Conservation (phyloP, 2,888 invertebrate species). For the Andrena dorsata region DNA sequence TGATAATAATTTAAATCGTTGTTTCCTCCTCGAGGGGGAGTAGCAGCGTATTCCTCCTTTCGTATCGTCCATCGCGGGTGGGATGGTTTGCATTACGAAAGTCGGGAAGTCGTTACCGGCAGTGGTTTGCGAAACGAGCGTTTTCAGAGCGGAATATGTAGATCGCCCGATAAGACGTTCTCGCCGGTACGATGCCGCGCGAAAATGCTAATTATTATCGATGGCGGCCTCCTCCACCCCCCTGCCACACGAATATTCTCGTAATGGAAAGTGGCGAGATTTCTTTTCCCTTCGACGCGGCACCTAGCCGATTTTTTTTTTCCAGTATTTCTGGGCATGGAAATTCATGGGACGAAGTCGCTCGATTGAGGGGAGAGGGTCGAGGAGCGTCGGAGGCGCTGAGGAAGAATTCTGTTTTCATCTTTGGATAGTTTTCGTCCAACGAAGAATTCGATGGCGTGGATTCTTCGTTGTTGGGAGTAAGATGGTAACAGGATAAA, state of each 20-base stretch:
- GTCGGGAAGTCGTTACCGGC: conserved; percentile 54
- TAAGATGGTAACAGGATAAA: neutral
- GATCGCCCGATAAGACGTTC: conserved; percentile 38
- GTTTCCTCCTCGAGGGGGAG: neutral
- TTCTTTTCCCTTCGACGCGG: too few relatives aligned
- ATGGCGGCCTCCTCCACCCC: neutral
- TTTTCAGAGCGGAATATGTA: conserved; percentile 53
- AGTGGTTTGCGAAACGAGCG: conserved; percentile 21
- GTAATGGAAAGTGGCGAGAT: too few relatives aligned
- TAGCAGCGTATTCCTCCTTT: neutral
- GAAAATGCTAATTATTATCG: conserved; percentile 45
- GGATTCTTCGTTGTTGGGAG: neutral
- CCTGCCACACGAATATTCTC: neutral
- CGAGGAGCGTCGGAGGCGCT: neutral
- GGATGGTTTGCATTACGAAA: conserved; percentile 37
- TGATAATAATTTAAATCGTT: conserved; percentile 47
- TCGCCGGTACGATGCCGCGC: conserved; percentile 12
- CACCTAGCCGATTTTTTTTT: too few relatives aligned
- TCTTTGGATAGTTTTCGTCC: neutral
- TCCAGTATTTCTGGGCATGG: too few relatives aligned
- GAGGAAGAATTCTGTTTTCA: neutral
- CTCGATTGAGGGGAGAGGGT: neutral
- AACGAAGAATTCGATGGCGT: neutral
- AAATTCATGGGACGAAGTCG: too few relatives aligned
- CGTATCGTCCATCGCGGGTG: conserved; percentile 42